Base-by-base conservation (phyloP, 2,888 invertebrate species). In the Rhamnusium bicolor region DNA sequence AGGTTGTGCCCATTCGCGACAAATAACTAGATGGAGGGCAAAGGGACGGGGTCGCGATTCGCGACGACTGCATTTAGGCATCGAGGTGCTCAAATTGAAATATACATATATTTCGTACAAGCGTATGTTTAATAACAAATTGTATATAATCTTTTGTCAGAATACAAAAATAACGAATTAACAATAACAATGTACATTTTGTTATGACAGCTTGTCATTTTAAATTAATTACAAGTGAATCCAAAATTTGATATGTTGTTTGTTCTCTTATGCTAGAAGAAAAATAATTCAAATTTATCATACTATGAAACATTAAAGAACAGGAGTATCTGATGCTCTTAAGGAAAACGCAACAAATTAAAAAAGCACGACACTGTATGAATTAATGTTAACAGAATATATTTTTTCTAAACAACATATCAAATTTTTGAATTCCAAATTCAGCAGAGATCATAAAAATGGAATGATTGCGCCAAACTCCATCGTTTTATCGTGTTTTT, bases 121-220 rank as follows among this genome's bases (percentile, higher is more conserved):
- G 85, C 85, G 84, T 81, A 81, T 78, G 58, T 74, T 72, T 79
- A 72, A 77, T 82, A 84, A 84, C 83, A 82, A 82, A 82, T 80
- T 71, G 82, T 82, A 83, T 83, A 83, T 81, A 77, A 81, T 80
- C 79, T 73, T 83, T 82, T 81, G 78, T 81, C 76, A 80, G 80
- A 84, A 84, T 87, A 87, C 83, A 87, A 87, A 87, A 87, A 87
- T 87, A 87, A 87, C 85, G 84, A 84, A 85, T 84, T 81, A 87
- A 86, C 87, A 85, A 84, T 84, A 86, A 85, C 86, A 86, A 85
- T 83, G 76, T 83, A 80, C 78, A 75, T 69, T 71, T 71, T 69
- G 47, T 68, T 46, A 56, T 63, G 61, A 71, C 63, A 71, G 49
- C 16, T 24, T 71, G 65, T 56, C 67, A 47, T 46, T 53, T 51